Conservation (phyloP, 2,888 invertebrate genomes). For the Caenorhabditis becei region DNA sequence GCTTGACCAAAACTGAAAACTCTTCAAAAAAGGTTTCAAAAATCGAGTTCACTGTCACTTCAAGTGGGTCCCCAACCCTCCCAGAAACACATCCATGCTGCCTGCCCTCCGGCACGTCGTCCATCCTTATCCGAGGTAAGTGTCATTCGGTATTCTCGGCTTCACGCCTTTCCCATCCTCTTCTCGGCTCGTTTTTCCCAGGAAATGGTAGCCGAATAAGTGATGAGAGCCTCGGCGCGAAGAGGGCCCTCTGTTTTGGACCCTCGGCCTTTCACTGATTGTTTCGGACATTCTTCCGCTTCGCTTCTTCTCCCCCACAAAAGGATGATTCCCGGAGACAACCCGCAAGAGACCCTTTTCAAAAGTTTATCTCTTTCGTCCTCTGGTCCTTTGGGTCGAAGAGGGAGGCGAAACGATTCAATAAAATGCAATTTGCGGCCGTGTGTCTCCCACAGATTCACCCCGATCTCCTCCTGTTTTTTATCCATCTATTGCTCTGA, state of each 20-base stretch:
- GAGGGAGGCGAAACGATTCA: conserved; percentile 33
- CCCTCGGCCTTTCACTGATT: conserved; percentile 49
- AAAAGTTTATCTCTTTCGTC: conserved; percentile 47
- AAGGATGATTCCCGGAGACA: conserved; percentile 29
- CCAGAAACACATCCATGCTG: not conserved
- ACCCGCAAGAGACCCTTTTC: conserved; percentile 1
- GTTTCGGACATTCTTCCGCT: conserved; percentile 53
- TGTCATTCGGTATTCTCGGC: conserved; percentile 6
- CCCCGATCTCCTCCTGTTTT: conserved; percentile 27
- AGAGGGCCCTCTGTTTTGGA: conserved; percentile 2
- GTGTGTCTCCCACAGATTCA: conserved; percentile 21
- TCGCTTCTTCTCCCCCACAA: conserved; percentile 35
- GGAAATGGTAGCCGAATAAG: conserved; percentile 59
- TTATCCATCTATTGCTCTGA: not conserved
- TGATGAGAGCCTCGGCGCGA: conserved; percentile 37
- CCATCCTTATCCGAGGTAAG: conserved; percentile 8
- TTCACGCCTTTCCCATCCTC: conserved; percentile 9
- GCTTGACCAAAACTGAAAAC: not conserved
- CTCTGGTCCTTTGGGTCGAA: conserved; percentile 35
- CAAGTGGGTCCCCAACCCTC: not conserved
- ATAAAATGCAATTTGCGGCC: conserved; percentile 50
- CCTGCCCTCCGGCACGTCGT: not conserved
- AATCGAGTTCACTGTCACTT: conserved; percentile 30
- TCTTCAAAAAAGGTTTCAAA: not conserved
- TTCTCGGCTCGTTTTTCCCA: conserved; percentile 44